Evolutionary conservation across 2,888 invertebrate genomes (phyloP), one percentile per base, ranked within the genome.

Genomic region (Cancer borealis): DNA sequence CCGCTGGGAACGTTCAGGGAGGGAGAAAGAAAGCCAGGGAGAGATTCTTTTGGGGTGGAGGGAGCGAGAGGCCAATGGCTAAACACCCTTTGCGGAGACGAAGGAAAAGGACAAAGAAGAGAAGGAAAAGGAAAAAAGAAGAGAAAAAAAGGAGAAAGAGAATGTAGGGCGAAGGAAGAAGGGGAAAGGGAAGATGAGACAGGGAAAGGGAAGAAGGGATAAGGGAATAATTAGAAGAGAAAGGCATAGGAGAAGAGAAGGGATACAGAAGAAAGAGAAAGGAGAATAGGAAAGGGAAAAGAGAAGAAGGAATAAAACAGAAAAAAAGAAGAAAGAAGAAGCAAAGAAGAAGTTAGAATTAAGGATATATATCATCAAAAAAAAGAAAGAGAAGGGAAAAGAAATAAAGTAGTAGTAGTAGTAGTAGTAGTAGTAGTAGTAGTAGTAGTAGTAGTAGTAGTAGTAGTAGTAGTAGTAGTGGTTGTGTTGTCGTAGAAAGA

Each of bases 401-500:
- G 49, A 49, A 49, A 66, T 5, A 66, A 66, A 66, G 21, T 17
- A 66, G 21, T 66, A 66, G 66, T 66, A 66, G 66, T 66, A 66
- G 66, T 66, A 66, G 66, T 66, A 66, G 21, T 66, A 66, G 66
- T 66, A 66, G n/a, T 73, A 73, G 73, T 73, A n/a, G 73, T 73
- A 73, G n/a, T n/a, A n/a, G n/a, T 66, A 66, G 66, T 66, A 66
- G 66, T 66, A 66, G 66, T 66, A 66, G 66, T 66, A 66, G 66
- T 66, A 66, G 66, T 21, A 66, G 66, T n/a, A 73, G 73, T 73
- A n/a, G n/a, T 73, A n/a, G 73, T 73, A n/a, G 73, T 73, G 21
- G 26, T n/a, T n/a, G 26, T 73, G 73, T n/a, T n/a, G 8, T 73
- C 21, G 54, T 54, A 54, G 54, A 10, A 17, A 54, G 12, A 54